A percentile compares a stretch with the other conserved stretches of the same genome.
Evolutionary conservation across 2,797 vertebrate species (phyloP).

Genomic region (Gallinago solitaria): DNA sequence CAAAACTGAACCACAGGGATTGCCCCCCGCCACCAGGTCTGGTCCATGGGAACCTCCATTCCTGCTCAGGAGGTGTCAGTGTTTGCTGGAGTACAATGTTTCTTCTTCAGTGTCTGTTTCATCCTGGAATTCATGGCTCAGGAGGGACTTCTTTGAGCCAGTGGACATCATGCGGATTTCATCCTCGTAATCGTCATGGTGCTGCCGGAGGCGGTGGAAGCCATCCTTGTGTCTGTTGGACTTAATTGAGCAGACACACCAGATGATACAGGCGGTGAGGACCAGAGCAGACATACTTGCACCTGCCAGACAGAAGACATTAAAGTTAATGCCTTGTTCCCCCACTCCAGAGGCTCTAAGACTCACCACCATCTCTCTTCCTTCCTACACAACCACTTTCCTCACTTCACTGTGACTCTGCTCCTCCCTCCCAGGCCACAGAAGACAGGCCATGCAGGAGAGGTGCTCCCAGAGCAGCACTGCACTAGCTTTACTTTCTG

Average conservation of each 20-base stretch:
- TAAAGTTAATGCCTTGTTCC: background rate
- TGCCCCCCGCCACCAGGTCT: background rate
- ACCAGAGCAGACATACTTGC: conserved; percentile 94
- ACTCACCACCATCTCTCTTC: background rate
- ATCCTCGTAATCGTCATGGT: conserved; percentile 94
- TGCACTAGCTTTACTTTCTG: background rate
- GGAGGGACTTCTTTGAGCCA: conserved; percentile 95
- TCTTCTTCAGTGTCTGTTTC: conserved; percentile 98
- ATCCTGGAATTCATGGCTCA: conserved; percentile 96
- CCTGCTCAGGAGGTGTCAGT: conserved; percentile 78
- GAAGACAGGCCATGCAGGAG: background rate
- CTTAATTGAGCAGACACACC: conserved; percentile 96
- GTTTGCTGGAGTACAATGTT: conserved; percentile 95
- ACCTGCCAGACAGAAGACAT: conserved; percentile 76
- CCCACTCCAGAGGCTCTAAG: fast-evolving
- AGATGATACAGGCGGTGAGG: conserved; percentile 95
- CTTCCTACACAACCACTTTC: background rate
- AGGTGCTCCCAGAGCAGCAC: background rate
- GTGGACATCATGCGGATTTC: conserved; percentile 95
- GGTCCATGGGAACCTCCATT: conserved; percentile 54
- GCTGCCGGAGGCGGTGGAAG: conserved; percentile 94
- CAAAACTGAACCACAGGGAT: conserved; percentile 47
- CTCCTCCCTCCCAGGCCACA: background rate
- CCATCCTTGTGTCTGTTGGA: conserved; percentile 96
- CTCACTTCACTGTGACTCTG: background rate